Evolutionary conservation across 2,888 invertebrate genomes (phyloP), one percentile per base, ranked within the genome.

Genomic region (Eupithecia inturbata): DNA sequence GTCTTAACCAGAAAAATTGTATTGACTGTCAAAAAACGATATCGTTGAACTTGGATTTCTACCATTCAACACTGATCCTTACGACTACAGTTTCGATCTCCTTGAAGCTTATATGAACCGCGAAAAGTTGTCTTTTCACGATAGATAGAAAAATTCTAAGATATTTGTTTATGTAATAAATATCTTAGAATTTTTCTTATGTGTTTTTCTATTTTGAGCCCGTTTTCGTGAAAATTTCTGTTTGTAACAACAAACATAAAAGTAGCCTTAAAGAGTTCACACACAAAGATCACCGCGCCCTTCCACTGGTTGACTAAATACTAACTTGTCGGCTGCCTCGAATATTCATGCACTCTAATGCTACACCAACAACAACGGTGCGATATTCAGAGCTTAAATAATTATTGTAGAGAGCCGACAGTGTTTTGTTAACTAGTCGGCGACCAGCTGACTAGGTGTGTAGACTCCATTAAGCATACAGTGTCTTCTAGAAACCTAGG

Each of bases 401-500:
- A 36, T 36, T 36, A 36, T 9, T 10, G 36, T 36, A 36, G 36
- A 6, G 5, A 31, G 31, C 31, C 31, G 31, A 36, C 36, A 36
- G 36, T 36, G 36, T 9, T 36, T 36, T 36, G 9, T 36, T 9
- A 36, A 36, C 36, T 36, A 9, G 36, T 36, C 14, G 3, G 45
- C 6, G n/a, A 7, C n/a, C 45, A 7, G 19, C 19, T 9, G 5
- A 45, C 1, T 60, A 28, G 26, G 12, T 26, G 6, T 26, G 57
- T 3, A 28, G 28, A 7, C 31, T 16, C 28, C 5, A 16, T 28
- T 5, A 28, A 16, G 31, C 28, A 31, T 19, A 31, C 19, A 72
- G 39, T 72, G 60, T 67, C 64, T 75, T 75, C 75, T 68, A 49
- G 73, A 69, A 22, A 64, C 71, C 67, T n/a, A n/a, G n/a, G n/a